Base-by-base conservation (phyloP, 2,113 vertebrate species). In the Esox niger region DNA sequence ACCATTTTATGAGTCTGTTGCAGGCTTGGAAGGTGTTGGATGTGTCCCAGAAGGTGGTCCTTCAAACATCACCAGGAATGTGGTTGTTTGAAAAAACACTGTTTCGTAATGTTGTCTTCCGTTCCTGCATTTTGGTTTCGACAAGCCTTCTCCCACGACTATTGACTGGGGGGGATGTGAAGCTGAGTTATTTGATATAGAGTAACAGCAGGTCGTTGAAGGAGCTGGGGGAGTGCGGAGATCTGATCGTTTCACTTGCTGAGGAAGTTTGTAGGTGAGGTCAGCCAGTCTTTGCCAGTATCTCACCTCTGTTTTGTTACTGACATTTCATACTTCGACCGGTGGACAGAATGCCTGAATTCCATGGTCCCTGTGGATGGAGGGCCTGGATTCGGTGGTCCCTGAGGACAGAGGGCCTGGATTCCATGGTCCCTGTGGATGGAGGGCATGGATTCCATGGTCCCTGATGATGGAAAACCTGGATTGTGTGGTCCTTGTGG, bases 21-120 rank as follows among this genome's bases (percentile, higher is more conserved):
- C 29, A 69, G 10, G 59, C 46, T 6, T 70, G 31, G 68, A 32
- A 11, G n/a, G 59, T 35, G 31, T 27, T 55, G 33, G 15, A 23
- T 4, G 8, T 25, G 2, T 69, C 46, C 2, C 31, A 31, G 13
- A 3, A 6, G 25, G 6, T 11, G n/a, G 52, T 13, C n/a, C n/a
- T n/a, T n/a, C n/a, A n/a, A n/a, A 6, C 0, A 57, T 6, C 25
- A 38, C 21, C 46, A 54, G 60, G 68, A 31, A 27, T 49, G 8
- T 70, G 60, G 49, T 17, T 70, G 3, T 13, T 21, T 2, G 68
- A 70, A 30, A 31, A 70, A 31, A 13, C 1, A 1, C 21, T 57
- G 21, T 57, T 70, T 9, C 15, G 20, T 2, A 55, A 29, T n/a
- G 11, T 2, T 9, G 13, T 35, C 13, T 35, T 54, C 7, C 25